A percentile compares a stretch with the other conserved stretches of the same genome.
phyloP scores from a whole-genome alignment of 2,797 vertebrate genomes.

The Limosa lapponica region DNA sequence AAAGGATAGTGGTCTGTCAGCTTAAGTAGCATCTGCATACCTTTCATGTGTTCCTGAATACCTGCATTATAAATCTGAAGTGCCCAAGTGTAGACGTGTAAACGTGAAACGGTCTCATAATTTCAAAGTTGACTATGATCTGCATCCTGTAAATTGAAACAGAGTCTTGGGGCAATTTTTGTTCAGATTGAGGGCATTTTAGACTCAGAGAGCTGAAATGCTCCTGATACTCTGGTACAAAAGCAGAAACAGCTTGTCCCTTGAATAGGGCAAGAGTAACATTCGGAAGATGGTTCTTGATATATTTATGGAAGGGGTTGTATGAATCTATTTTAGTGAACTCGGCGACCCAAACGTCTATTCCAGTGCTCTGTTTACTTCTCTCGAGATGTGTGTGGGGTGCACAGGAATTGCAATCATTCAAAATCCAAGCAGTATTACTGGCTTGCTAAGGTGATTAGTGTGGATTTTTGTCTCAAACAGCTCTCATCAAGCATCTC shows the following conservation, averaged over 20 bases:
- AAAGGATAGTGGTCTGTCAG: background rate
- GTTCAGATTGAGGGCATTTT: background rate
- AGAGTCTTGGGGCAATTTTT: background rate
- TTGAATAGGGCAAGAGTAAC: background rate
- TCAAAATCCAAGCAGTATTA: background rate
- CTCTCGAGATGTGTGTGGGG: background rate
- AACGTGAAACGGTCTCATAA: rapidly evolving
- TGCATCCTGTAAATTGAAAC: background rate
- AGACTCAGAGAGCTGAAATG: background rate
- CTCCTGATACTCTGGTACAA: background rate
- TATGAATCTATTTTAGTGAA: background rate
- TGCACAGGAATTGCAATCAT: background rate
- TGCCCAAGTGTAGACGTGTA: background rate
- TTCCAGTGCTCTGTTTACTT: background rate
- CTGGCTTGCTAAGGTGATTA: background rate
- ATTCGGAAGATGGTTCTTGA: background rate
- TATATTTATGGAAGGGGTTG: background rate
- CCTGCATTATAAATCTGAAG: background rate
- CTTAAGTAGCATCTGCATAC: background rate
- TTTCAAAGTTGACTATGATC: background rate
- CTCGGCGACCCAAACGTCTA: rapidly evolving
- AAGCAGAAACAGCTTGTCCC: background rate
- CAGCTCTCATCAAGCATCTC: background rate
- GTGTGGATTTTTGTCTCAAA: background rate
- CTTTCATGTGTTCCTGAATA: background rate